phyloP scores from a whole-genome alignment of 1,140 invertebrate species.

The Leptinotarsa texana region DNA sequence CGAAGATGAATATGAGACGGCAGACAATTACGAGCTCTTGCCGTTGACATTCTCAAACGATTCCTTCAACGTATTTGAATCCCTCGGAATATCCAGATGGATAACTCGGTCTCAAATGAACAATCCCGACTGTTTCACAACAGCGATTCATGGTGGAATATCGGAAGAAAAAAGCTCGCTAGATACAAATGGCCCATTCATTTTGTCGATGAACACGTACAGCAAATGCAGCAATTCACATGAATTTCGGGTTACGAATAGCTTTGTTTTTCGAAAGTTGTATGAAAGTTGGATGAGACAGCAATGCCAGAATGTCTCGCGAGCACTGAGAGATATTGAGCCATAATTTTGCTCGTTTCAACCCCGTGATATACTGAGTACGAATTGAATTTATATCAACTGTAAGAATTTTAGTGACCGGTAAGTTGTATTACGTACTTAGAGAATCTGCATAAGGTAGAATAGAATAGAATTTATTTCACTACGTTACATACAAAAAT shows the following conservation, averaged over 20 bases:
- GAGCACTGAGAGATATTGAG: neutral
- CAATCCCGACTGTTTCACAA: neutral
- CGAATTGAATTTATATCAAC: no score
- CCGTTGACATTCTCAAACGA: neutral
- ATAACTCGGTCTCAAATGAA: neutral
- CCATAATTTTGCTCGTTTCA: no score
- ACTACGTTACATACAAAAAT: no score
- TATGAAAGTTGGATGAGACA: neutral
- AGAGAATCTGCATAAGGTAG: no score
- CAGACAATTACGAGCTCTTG: no score
- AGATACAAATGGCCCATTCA: neutral
- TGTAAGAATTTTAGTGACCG: no score
- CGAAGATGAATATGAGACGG: no score
- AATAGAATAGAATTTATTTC: no score
- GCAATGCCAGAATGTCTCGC: neutral
- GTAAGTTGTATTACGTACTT: no score
- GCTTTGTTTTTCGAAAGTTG: conserved; percentile 2
- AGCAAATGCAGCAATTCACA: neutral
- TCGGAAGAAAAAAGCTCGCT: neutral
- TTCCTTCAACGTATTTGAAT: neutral
- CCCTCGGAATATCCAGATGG: neutral
- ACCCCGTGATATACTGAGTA: no score
- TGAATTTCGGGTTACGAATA: neutral
- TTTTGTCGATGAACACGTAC: neutral
- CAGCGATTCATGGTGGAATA: neutral